These are phyloP conservation scores for Drosophila suzukii DNA, from an alignment of 1,140 invertebrate genomes.

Conservation along the genomic window DNA sequence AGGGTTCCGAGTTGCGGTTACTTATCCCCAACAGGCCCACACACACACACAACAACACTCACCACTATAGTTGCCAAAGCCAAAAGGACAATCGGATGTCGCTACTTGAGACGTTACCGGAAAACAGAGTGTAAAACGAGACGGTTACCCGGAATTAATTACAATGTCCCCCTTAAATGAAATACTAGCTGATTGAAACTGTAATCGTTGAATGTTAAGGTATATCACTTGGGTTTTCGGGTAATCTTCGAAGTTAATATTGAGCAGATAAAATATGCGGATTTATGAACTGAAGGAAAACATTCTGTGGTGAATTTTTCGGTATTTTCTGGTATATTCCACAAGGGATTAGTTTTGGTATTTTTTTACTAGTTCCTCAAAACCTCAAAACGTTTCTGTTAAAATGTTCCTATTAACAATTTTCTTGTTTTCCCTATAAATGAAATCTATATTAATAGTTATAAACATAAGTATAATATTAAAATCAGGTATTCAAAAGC, in stretches of 20 bases:
- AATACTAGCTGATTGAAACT: background rate
- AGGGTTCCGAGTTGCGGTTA: constrained; percentile 21
- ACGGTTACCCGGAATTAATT: constrained; percentile 14
- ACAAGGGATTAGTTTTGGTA: too few species aligned
- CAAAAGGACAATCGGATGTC: constrained; percentile 8
- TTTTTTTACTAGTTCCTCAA: too few species aligned
- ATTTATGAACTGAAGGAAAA: too few species aligned
- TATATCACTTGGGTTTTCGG: background rate
- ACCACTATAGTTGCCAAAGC: background rate
- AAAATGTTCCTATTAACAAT: too few species aligned
- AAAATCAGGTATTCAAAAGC: too few species aligned
- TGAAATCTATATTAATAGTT: too few species aligned
- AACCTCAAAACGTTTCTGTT: too few species aligned
- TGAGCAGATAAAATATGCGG: background rate
- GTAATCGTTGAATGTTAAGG: background rate
- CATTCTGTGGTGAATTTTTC: too few species aligned
- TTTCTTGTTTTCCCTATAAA: too few species aligned
- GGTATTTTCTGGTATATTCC: too few species aligned
- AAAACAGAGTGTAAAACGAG: constrained; percentile 1
- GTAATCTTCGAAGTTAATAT: background rate
- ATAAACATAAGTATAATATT: too few species aligned
- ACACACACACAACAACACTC: background rate
- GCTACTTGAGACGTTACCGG: constrained; percentile 18
- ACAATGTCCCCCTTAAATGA: background rate
- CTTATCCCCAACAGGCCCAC: background rate